Percentiles rank a stretch among this genome's conserved stretches.
Evolutionary conservation across 2,797 vertebrate genomes (phyloP).

Genomic region (Pseudotriccus pelzelni): DNA sequence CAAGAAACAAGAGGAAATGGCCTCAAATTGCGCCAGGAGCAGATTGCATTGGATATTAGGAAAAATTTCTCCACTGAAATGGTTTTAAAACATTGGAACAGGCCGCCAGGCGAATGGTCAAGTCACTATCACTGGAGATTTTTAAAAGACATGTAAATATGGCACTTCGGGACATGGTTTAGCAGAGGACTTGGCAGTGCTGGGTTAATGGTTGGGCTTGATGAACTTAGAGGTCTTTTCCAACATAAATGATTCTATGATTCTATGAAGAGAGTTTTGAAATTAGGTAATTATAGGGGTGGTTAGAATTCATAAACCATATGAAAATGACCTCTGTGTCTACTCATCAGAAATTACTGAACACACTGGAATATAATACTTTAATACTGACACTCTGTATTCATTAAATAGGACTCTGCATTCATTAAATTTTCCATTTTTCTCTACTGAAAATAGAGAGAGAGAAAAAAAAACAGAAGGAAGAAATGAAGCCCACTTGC

Average conservation of each 20-base stretch:
- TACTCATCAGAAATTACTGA: constrained; percentile 8
- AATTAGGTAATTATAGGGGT: constrained; percentile 10
- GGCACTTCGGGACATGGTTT: not conserved
- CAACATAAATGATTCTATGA: not conserved
- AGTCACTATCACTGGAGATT: not conserved
- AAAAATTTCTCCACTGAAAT: not conserved
- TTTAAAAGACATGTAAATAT: not conserved
- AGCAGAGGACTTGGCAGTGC: not conserved
- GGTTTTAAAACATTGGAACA: not conserved
- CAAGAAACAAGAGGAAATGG: not conserved
- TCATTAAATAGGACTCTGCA: not conserved
- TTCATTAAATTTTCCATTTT: not conserved
- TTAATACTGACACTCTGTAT: not conserved
- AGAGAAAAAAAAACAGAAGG: not conserved
- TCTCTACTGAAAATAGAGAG: not conserved
- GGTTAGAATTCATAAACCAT: constrained; percentile 25
- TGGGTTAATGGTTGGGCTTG: not conserved
- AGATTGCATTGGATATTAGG: not conserved
- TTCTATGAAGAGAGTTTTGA: not conserved
- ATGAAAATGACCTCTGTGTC: constrained; percentile 26
- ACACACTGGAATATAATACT: not conserved
- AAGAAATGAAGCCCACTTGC: not conserved
- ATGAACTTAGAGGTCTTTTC: not conserved
- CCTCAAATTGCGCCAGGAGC: not conserved
- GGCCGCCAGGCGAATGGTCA: not conserved